A percentile compares a stretch with the other conserved stretches of the same genome.
Conservation (phyloP, 2,888 invertebrate genomes). For the Archaeoteleia sp. region DNA sequence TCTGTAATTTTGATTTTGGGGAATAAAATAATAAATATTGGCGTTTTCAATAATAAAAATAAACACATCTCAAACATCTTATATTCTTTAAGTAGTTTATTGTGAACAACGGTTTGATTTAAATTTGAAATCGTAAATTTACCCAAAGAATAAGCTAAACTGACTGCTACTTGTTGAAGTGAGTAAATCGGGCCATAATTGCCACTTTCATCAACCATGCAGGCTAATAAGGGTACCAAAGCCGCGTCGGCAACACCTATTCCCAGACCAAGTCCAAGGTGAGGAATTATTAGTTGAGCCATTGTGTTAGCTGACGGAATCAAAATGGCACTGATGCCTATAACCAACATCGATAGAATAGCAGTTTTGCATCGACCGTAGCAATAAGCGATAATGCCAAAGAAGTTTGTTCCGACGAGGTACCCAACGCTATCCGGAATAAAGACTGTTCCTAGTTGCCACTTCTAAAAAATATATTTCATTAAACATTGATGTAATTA, state of each 20-base stretch:
- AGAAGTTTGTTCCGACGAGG: slow-evolving; percentile 86
- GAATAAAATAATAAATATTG: no score
- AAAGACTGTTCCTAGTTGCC: slow-evolving; percentile 88
- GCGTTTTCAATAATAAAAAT: no score
- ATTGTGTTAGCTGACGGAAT: slow-evolving; percentile 81
- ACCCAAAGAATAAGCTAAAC: slow-evolving; percentile 86
- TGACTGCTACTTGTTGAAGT: slow-evolving; percentile 87
- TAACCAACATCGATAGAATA: slow-evolving; percentile 77
- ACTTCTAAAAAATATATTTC: slow-evolving; percentile 77
- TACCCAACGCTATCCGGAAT: slow-evolving; percentile 91
- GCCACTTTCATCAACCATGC: slow-evolving; percentile 82
- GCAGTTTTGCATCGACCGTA: slow-evolving; percentile 82
- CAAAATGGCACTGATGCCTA: slow-evolving; percentile 80
- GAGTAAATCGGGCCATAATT: slow-evolving; percentile 89
- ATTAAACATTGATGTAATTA: no score
- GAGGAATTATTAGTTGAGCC: slow-evolving; percentile 82
- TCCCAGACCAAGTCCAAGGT: slow-evolving; percentile 87
- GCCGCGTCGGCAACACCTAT: slow-evolving; percentile 89
- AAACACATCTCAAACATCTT: no score
- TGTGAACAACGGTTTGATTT: no score
- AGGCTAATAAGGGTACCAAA: slow-evolving; percentile 85
- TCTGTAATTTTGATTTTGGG: no score
- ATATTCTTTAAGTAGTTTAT: no score
- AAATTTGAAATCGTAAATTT: no score
- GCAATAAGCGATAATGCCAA: slow-evolving; percentile 81